Evolutionary conservation across 2,888 invertebrate species (phyloP).

Genomic region (Eilema sororculum): DNA sequence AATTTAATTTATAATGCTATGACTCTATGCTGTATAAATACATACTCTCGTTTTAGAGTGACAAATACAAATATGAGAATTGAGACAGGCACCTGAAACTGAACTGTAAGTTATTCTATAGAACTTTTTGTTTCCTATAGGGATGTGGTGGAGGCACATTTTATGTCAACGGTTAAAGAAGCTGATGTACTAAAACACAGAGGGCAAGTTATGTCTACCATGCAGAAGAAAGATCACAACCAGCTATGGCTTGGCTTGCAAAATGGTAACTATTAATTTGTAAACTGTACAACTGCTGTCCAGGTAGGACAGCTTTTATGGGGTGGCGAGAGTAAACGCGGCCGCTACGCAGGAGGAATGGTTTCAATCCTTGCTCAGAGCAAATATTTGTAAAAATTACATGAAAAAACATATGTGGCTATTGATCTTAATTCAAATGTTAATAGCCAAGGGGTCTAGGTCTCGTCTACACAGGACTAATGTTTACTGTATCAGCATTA

Average conservation of each 20-base stretch:
- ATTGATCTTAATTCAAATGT: not conserved
- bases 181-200: constrained; percentile 99
- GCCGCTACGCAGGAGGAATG: too few species aligned
- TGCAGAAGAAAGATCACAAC: constrained; percentile 98
- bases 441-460: too few species aligned
- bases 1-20: not conserved
- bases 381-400: too few species aligned
- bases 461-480: too few species aligned
- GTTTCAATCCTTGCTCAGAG: too few species aligned
- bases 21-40: not conserved
- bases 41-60: not conserved
- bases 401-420: not conserved
- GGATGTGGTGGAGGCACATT: constrained; percentile 97
- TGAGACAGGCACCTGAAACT: not conserved
- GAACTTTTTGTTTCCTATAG: constrained; percentile 77
- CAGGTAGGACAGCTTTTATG: too few species aligned
- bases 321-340: too few species aligned
- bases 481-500: too few species aligned
- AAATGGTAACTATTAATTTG: constrained; percentile 89
- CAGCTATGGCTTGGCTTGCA: constrained; percentile 97
- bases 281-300: too few species aligned
- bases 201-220: constrained; percentile 94
- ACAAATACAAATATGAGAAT: not conserved
- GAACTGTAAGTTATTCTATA: not conserved
- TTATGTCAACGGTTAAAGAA: constrained; percentile 98